Base-by-base conservation (phyloP, 2,113 vertebrate genomes). In the Craseonycteris thonglongyai region DNA sequence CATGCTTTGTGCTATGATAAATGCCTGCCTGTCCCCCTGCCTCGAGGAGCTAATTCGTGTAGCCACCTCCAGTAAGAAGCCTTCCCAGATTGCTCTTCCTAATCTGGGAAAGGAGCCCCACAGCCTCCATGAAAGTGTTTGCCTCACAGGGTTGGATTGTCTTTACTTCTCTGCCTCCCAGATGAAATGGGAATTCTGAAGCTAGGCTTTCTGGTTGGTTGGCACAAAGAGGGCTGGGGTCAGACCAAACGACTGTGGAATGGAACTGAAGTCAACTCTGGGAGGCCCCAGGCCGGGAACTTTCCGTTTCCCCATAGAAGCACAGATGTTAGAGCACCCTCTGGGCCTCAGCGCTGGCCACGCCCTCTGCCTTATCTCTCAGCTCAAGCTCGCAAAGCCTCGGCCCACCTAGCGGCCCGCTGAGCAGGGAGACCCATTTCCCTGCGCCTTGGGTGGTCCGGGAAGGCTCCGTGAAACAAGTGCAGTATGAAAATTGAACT, bases 401-500 rank as follows among this genome's bases (percentile, higher is more conserved):
- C 58, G 26, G 58, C 49, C 49, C 49, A 51, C 49, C 49, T 5
- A 45, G 69, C 51, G 0, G 45, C 58, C 40, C 85, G 63, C 42
- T 9, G 49, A 42, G 21, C 14, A 0, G 28, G 26, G 30, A 68
- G 19, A 75, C 33, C 14, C 58, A 16, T 38, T 42, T 83, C 40
- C 42, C 63, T 16, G 63, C 42, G 26, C 30, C 35, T 33, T 8
- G 33, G 28, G 54, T 42, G 69, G 66, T 45, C 19, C 9, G 54
- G 69, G 24, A 56, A 58, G 13, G 59, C 66, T 45, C 85, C 1
- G 35, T 0, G 63, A 69, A 93, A 89, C 93, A 96, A 83, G 93
- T 96, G 96, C 35, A 18, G 42, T 71, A 11, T 49, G 96, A 71
- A 71, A 94, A 89, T n/a, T 42, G 83, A 42, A 61, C 74, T 93